These are phyloP conservation scores for Homarus gammarus DNA, from an alignment of 2,888 invertebrate species.

Conservation along the genomic window DNA sequence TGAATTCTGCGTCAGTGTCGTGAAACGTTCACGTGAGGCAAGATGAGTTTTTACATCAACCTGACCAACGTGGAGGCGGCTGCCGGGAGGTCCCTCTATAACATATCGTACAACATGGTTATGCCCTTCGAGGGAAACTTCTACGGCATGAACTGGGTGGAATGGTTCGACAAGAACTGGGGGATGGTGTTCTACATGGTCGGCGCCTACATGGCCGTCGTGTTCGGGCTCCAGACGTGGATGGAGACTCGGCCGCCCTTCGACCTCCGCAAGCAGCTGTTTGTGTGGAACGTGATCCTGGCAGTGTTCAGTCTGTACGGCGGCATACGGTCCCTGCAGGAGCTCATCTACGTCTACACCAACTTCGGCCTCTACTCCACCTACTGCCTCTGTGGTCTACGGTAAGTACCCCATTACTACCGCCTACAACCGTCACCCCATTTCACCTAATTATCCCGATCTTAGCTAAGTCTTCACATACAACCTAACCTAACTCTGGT, in stretches of 20 bases:
- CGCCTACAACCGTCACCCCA: too few species aligned
- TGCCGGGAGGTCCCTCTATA: constrained; percentile 51
- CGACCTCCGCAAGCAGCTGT: constrained; percentile 59
- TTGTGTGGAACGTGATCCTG: constrained; percentile 71
- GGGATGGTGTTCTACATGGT: constrained; percentile 68
- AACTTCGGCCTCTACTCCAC: constrained; percentile 73
- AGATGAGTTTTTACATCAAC: constrained; percentile 59
- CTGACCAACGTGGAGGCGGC: constrained; percentile 59
- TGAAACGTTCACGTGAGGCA: background rate
- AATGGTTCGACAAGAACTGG: constrained; percentile 67
- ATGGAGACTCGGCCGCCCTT: constrained; percentile 67
- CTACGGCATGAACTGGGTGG: constrained; percentile 54
- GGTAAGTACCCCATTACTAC: constrained; percentile 71
- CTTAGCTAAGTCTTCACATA: too few species aligned
- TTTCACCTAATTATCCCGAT: too few species aligned
- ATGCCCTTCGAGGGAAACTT: constrained; percentile 68
- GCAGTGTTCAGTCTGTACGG: constrained; percentile 72
- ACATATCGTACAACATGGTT: constrained; percentile 63
- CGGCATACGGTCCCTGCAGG: constrained; percentile 64
- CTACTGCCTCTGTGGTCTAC: constrained; percentile 70
- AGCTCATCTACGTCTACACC: constrained; percentile 67
- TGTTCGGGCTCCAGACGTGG: constrained; percentile 70
- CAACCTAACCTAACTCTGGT: too few species aligned
- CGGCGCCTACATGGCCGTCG: constrained; percentile 66
- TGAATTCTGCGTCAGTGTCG: constrained; percentile 2